Evolutionary conservation across 2,888 invertebrate genomes (phyloP).

Genomic region (Orgyia antiqua): DNA sequence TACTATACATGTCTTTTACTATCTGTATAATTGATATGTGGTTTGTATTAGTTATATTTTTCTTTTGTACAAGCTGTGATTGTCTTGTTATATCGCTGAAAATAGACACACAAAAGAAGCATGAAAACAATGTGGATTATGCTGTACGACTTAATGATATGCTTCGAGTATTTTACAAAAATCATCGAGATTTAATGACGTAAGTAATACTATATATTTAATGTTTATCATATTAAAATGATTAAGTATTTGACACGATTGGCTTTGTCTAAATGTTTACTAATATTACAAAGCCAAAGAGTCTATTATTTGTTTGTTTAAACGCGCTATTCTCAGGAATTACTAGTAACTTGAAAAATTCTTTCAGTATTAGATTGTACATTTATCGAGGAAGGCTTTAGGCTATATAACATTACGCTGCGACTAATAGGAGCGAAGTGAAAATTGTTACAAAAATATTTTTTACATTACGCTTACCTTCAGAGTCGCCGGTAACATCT

Average conservation of each 20-base stretch:
- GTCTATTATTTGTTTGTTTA: too few relatives aligned
- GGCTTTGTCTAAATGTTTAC: too few relatives aligned
- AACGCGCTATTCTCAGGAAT: too few relatives aligned
- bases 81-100: conserved; percentile 32
- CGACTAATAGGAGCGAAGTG: too few relatives aligned
- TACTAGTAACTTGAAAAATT: too few relatives aligned
- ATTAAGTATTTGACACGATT: neutral
- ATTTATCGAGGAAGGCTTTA: too few relatives aligned
- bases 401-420: too few relatives aligned
- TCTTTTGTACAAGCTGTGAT: conserved; percentile 40
- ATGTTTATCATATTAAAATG: neutral
- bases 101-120: conserved; percentile 14
- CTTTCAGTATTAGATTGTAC: too few relatives aligned
- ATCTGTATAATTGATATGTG: conserved; percentile 44
- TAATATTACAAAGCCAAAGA: too few relatives aligned
- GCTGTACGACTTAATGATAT: conserved; percentile 32
- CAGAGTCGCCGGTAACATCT: too few relatives aligned
- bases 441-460: too few relatives aligned
- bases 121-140: conserved; percentile 29
- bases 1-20: conserved; percentile 35
- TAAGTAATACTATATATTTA: conserved; percentile 23
- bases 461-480: too few relatives aligned
- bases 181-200: conserved; percentile 40
- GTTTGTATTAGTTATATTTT: conserved; percentile 43
- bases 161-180: conserved; percentile 38